Evolutionary conservation across 2,888 invertebrate genomes (phyloP).

Genomic region (Lumbricus terrestris): DNA sequence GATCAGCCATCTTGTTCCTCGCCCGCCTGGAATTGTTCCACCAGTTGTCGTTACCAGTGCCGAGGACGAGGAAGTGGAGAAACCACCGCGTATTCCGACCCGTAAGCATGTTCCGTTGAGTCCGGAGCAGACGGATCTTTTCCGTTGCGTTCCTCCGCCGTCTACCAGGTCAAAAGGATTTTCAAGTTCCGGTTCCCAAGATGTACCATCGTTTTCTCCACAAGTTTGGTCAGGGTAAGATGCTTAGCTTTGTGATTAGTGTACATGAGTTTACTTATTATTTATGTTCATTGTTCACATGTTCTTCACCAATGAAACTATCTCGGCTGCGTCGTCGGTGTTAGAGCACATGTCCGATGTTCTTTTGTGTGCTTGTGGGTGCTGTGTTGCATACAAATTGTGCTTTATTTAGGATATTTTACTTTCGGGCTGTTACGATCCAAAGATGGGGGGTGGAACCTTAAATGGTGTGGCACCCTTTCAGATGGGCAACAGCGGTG

Average conservation of each 20-base stretch:
- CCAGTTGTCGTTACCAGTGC: not conserved
- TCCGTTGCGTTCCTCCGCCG: not conserved
- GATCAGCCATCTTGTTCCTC: not conserved
- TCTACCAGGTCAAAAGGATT: not conserved
- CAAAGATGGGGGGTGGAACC: too few relatives aligned
- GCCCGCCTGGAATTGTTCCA: not conserved
- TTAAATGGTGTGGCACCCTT: too few relatives aligned
- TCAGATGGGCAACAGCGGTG: too few relatives aligned
- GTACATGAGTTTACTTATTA: too few relatives aligned
- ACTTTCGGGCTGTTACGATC: too few relatives aligned
- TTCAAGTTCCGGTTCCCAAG: not conserved
- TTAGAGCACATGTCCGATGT: too few relatives aligned
- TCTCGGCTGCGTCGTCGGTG: too few relatives aligned
- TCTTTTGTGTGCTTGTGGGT: too few relatives aligned
- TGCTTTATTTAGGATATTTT: too few relatives aligned
- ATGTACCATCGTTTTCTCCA: not conserved
- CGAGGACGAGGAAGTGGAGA: not conserved
- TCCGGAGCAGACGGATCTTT: not conserved
- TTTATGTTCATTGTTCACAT: not conserved
- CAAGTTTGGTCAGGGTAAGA: not conserved
- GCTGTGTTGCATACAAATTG: too few relatives aligned
- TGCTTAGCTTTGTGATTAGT: not conserved
- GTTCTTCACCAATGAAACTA: not conserved
- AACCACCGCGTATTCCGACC: not conserved
- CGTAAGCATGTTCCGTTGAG: not conserved